A percentile compares a stretch with the other conserved stretches of the same genome.
phyloP scores from a whole-genome alignment of 2,797 vertebrate genomes.

The Squalus acanthias region DNA sequence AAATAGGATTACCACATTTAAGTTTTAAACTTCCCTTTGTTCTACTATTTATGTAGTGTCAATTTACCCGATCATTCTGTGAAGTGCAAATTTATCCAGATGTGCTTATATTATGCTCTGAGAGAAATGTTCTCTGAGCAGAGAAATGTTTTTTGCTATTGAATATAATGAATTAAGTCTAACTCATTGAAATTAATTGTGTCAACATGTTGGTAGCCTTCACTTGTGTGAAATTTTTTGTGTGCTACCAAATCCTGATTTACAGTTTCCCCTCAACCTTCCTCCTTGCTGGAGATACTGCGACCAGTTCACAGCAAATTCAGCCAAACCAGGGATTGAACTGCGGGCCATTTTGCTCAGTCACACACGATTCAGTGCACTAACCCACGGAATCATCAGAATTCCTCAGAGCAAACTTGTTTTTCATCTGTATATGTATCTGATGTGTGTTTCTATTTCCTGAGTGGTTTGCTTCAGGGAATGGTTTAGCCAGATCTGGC shows the following conservation, averaged over 20 bases:
- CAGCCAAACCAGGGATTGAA: background rate
- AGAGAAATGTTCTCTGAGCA: background rate
- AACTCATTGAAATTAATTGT: background rate
- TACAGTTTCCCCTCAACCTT: background rate
- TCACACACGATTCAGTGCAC: background rate
- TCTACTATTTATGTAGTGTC: background rate
- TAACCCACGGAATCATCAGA: background rate
- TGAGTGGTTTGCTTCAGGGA: background rate
- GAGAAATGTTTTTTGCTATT: background rate
- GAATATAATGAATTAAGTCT: background rate
- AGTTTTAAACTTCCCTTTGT: too few species aligned
- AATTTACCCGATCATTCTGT: background rate
- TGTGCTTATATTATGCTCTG: background rate
- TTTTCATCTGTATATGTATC: background rate
- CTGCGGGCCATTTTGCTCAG: background rate
- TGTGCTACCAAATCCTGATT: background rate
- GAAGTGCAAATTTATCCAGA: background rate
- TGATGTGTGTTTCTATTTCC: background rate
- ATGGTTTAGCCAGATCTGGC: background rate
- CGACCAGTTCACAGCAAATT: background rate
- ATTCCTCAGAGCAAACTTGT: background rate
- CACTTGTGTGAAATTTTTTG: background rate
- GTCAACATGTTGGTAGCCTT: background rate
- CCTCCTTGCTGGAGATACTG: background rate
- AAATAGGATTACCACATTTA: too few species aligned